Base-by-base conservation (phyloP, 1,140 invertebrate genomes). In the Drosophila rufa region DNA sequence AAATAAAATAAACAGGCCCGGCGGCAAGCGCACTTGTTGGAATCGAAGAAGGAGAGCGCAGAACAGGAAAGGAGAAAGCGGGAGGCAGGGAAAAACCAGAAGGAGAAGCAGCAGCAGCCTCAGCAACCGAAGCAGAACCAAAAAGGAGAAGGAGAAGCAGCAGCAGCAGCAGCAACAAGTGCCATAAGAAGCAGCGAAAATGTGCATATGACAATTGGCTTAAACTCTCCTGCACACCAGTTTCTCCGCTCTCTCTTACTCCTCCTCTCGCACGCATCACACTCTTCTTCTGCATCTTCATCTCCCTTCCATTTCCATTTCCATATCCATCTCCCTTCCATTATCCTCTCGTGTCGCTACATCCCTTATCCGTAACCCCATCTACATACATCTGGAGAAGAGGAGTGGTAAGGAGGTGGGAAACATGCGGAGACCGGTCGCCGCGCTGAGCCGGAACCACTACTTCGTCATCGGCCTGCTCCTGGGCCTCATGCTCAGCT, bases 401-500 rank as follows among this genome's bases (percentile, higher is more conserved):
- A 14, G 43, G 36, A 30, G 12, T 5, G 4, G 27, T 14, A 36
- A 47, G 43, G 64, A 46, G 48, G 59, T 67, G 60, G 75, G 61
- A 80, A 92, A 89, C 51, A 92, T 93, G 90, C 90, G 92, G 79
- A 92, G 86, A 80, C 75, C 71, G 48, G 79, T 81, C 22, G 79
- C 86, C 12, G 30, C 74, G 30, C 69, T 91, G n/a, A 93, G 77
- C 81, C 81, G 90, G 46, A 87, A 92, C 79, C 87, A 92, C 70
- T 92, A 91, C 71, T 93, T 93, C 78, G 71, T 92, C 50, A 82
- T 92, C 65, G 92, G 92, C 40, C 68, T 93, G 53, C 42, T 92
- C 36, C 57, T 93, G 46, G 92, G 92, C 62, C 75, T 93, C 40
- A 62, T 82, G 45, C 47, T 93, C 25, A 92, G 91, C 62, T 83